Conservation (phyloP, 2,888 invertebrate genomes). For the Carterocephalus palaemon region DNA sequence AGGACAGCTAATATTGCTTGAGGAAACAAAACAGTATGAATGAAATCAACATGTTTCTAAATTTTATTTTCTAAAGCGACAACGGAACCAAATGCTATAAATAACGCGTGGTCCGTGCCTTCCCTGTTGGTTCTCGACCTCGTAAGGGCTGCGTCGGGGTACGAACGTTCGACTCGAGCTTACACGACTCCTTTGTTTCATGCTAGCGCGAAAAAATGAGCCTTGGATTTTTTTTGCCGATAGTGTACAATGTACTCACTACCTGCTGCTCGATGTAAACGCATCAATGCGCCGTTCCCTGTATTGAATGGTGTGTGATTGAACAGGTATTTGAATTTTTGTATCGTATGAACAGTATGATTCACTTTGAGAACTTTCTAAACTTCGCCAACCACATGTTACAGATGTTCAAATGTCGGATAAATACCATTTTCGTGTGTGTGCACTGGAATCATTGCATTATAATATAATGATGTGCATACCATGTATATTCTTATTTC, state of each 20-base stretch:
- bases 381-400: conserved; percentile 9
- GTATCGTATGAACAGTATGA: conserved; percentile 9
- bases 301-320: conserved; percentile 2
- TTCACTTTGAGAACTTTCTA: conserved; percentile 12
- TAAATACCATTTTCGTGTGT: conserved; percentile 31
- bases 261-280: conserved; percentile 26
- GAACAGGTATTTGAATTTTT: conserved; percentile 19
- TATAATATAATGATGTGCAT: too few relatives aligned
- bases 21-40: too few relatives aligned
- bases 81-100: neutral
- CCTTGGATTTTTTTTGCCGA: conserved; percentile 17
- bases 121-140: conserved; percentile 10
- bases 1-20: too few relatives aligned
- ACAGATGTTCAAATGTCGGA: conserved; percentile 19
- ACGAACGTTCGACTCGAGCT: conserved; percentile 11
- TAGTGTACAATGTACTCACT: conserved; percentile 22
- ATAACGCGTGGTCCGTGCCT: neutral
- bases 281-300: conserved; percentile 3
- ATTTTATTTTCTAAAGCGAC: neutral
- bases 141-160: conserved; percentile 7
- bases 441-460: too few relatives aligned
- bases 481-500: too few relatives aligned
- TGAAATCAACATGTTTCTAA: too few relatives aligned
- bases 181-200: conserved; percentile 17
- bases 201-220: conserved; percentile 14